Percentiles rank a stretch among this genome's conserved stretches.
These are phyloP conservation scores for Melieria crassipennis DNA, from an alignment of 2,888 invertebrate species.

Conservation along the genomic window DNA sequence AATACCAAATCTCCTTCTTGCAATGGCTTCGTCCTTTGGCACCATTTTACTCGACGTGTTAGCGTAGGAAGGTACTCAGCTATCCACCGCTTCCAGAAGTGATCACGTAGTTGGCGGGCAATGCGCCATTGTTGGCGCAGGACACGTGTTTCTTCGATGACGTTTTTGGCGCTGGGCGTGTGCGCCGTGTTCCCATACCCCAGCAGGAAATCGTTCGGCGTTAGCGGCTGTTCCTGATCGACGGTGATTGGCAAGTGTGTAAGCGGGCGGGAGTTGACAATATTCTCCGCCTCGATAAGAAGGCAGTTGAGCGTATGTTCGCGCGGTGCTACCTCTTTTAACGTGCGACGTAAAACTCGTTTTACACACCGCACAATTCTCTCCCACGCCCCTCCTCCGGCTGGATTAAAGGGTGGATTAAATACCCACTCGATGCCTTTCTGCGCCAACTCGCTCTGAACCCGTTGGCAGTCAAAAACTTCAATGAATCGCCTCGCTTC, in stretches of 20 bases:
- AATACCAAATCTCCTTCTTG: neutral
- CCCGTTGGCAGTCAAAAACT: conserved; percentile 6
- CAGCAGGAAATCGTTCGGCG: conserved; percentile 39
- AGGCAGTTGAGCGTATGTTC: too few relatives aligned
- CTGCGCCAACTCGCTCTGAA: conserved; percentile 12
- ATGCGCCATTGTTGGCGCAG: conserved; percentile 37
- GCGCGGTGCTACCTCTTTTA: conserved; percentile 32
- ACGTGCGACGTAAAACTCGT: conserved; percentile 33
- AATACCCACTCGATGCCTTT: conserved; percentile 34
- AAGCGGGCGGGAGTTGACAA: conserved; percentile 26
- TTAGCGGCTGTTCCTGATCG: conserved; percentile 36
- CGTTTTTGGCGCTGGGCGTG: conserved; percentile 23
- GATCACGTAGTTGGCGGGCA: conserved; percentile 23
- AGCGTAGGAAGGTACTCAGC: neutral
- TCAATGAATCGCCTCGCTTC: conserved; percentile 6
- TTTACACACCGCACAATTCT: conserved; percentile 39
- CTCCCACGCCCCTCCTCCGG: conserved; percentile 38
- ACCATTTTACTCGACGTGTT: neutral
- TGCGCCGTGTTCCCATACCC: conserved; percentile 25
- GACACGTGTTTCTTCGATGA: conserved; percentile 1
- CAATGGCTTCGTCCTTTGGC: neutral
- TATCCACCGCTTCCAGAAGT: conserved; percentile 10
- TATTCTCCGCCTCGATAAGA: conserved; percentile 34
- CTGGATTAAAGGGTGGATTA: conserved; percentile 12
- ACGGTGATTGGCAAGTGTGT: conserved; percentile 34